A percentile compares a stretch with the other conserved stretches of the same genome.
These are phyloP conservation scores for Mesorhabditis belari DNA, from an alignment of 2,888 invertebrate species.

Conservation along the genomic window DNA sequence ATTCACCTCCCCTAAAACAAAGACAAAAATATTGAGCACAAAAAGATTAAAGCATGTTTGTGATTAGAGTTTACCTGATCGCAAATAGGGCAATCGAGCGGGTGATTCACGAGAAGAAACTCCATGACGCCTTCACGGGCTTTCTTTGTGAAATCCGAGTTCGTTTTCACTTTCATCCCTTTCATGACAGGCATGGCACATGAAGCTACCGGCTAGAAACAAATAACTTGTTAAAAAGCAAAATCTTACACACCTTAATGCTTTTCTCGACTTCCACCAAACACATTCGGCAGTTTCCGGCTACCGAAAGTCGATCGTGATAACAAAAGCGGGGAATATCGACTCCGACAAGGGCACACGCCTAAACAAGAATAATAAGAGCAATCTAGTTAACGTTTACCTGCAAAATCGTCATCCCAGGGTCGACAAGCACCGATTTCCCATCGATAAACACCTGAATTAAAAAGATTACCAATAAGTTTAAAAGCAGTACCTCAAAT, in stretches of 20 bases:
- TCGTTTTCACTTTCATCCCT: constrained; percentile 90
- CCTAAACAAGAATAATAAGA: constrained; percentile 14
- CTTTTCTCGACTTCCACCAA: constrained; percentile 97
- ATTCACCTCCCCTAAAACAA: too few relatives aligned
- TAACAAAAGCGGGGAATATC: constrained; percentile 99
- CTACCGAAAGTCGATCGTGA: constrained; percentile 93
- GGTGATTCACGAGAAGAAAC: constrained; percentile 94
- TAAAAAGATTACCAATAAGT: too few relatives aligned
- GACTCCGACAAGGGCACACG: constrained; percentile 81
- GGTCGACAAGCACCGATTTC: constrained; percentile 82
- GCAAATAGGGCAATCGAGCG: constrained; percentile 97
- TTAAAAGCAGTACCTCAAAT: too few relatives aligned
- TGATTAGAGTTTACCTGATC: constrained; percentile 66
- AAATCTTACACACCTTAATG: constrained; percentile 69
- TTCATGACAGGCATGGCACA: constrained; percentile 99
- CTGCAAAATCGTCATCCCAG: constrained; percentile 93
- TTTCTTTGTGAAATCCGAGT: constrained; percentile 76
- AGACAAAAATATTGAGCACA: too few relatives aligned
- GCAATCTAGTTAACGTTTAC: constrained; percentile 56
- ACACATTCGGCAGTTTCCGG: constrained; percentile 99
- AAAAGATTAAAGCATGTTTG: too few relatives aligned
- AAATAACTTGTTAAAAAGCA: background rate
- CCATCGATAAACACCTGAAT: constrained; percentile 98
- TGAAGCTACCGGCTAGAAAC: constrained; percentile 79
- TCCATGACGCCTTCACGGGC: constrained; percentile 79